Evolutionary conservation across 2,113 vertebrate genomes (phyloP).

Genomic region (Odontophorus gujanensis): DNA sequence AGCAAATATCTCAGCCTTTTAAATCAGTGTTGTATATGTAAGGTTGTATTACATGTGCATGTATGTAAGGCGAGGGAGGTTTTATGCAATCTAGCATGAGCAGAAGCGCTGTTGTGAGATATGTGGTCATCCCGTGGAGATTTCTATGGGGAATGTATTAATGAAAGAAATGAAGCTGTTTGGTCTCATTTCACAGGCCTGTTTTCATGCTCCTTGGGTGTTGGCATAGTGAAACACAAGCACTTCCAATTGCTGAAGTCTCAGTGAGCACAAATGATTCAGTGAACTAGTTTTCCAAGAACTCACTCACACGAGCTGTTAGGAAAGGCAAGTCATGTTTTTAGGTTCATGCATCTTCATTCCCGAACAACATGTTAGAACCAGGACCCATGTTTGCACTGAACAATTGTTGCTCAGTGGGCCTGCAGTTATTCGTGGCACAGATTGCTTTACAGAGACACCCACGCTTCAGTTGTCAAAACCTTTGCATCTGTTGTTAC

Average conservation of each 20-base stretch:
- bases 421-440: neutral
- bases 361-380: neutral
- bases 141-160: neutral
- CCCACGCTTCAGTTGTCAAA: neutral
- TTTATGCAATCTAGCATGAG: neutral
- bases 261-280: neutral
- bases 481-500: neutral
- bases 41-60: neutral
- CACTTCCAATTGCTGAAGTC: neutral
- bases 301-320: neutral
- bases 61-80: neutral
- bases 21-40: neutral
- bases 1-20: neutral
- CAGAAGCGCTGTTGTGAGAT: neutral
- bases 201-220: neutral
- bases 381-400: neutral
- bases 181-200: neutral
- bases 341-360: neutral
- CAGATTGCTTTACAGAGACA: neutral
- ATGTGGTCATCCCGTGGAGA: accelerated
- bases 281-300: neutral
- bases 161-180: neutral
- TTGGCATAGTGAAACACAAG: neutral
- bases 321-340: neutral
- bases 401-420: neutral